Conservation (phyloP, 2,888 invertebrate genomes). For the Choristoneura rosaceana region DNA sequence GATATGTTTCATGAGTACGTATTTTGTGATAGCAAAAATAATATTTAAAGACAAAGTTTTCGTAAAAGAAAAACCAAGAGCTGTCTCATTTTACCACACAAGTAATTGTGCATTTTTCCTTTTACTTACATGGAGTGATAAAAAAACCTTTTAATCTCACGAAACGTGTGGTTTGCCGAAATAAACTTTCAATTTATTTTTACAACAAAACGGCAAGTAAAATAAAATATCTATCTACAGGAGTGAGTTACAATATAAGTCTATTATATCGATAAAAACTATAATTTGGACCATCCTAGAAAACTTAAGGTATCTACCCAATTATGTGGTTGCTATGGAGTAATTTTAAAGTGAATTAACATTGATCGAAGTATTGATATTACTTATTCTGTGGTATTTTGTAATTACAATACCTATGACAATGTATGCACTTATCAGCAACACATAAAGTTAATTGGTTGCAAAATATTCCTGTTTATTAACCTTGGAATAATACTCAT, state of each 20-base stretch:
- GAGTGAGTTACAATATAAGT: no score
- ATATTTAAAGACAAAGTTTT: neutral
- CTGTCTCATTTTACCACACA: neutral
- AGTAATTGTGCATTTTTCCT: no score
- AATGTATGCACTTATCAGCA: neutral
- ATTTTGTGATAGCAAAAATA: slow-evolving; percentile 6
- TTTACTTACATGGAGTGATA: no score
- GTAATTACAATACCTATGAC: neutral
- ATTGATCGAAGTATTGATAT: no score
- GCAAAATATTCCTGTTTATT: slow-evolving; percentile 15
- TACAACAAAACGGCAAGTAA: no score
- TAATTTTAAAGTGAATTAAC: neutral
- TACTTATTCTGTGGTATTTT: neutral
- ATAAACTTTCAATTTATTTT: no score
- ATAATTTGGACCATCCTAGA: no score
- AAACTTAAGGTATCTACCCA: no score
- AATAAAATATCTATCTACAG: no score
- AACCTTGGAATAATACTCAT: slow-evolving; percentile 1
- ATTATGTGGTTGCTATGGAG: neutral
- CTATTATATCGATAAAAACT: no score
- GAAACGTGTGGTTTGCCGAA: no score
- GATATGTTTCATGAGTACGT: slow-evolving; percentile 32
- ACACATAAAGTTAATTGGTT: neutral
- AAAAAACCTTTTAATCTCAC: no score
- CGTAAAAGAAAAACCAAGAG: slow-evolving; percentile 2